A percentile compares a stretch with the other conserved stretches of the same genome.
Evolutionary conservation across 2,888 invertebrate species (phyloP).

Genomic region (Scaeva pyrastri): DNA sequence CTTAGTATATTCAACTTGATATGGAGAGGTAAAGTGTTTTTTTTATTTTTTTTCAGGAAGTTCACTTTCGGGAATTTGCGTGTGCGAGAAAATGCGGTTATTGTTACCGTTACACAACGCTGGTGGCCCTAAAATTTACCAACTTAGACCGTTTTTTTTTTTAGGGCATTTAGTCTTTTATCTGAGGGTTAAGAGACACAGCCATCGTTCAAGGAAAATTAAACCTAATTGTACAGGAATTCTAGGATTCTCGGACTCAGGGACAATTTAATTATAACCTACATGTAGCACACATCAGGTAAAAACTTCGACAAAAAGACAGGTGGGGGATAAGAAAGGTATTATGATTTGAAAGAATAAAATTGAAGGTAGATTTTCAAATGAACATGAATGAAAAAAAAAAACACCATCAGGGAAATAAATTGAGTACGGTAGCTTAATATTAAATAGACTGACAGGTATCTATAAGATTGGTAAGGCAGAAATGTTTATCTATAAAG

Average conservation of each 20-base stretch:
- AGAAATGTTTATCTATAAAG: neutral
- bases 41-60: neutral
- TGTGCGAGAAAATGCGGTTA: constrained; percentile 69
- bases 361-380: neutral
- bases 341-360: neutral
- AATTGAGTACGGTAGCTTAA: constrained; percentile 12
- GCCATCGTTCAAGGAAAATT: constrained; percentile 43
- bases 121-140: constrained; percentile 61
- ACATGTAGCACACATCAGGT: neutral
- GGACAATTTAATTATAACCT: too few species aligned
- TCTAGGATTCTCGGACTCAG: constrained; percentile 8
- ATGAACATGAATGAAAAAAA: neutral
- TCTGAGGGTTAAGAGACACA: neutral
- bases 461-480: neutral
- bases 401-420: neutral
- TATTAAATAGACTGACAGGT: constrained; percentile 1
- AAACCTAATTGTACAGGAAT: constrained; percentile 65
- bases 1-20: constrained; percentile 37
- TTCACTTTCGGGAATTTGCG: constrained; percentile 43
- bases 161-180: too few species aligned
- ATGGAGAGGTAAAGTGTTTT: constrained; percentile 43
- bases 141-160: constrained; percentile 16
- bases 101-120: constrained; percentile 69
- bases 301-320: neutral
- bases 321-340: neutral